These are phyloP conservation scores for Melinaea marsaeus DNA, from an alignment of 2,888 invertebrate species.

Conservation along the genomic window DNA sequence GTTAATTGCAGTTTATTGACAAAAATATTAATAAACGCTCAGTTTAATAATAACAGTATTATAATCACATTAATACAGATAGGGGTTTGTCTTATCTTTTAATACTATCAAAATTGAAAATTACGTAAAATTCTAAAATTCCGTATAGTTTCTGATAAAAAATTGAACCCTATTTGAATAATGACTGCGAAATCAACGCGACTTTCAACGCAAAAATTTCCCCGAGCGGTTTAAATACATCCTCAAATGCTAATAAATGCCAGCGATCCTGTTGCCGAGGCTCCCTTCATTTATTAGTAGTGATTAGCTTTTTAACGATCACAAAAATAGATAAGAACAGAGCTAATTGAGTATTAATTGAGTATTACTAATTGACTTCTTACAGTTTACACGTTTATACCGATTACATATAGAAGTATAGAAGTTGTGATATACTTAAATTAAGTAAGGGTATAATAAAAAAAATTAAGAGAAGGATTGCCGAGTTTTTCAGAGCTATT, in stretches of 20 bases:
- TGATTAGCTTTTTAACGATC: constrained; percentile 35
- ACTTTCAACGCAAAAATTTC: constrained; percentile 33
- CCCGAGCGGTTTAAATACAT: constrained; percentile 34
- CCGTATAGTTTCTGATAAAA: background rate
- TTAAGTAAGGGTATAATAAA: no score
- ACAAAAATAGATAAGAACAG: constrained; percentile 30
- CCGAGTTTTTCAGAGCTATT: no score
- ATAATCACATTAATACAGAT: no score
- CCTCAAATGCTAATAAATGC: constrained; percentile 38
- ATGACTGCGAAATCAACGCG: constrained; percentile 34
- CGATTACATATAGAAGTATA: background rate
- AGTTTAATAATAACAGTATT: no score
- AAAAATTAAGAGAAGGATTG: no score
- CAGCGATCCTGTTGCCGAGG: constrained; percentile 34
- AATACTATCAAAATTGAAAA: no score
- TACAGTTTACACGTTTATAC: background rate
- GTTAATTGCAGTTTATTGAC: no score
- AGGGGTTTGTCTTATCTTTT: no score
- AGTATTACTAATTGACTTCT: constrained; percentile 19
- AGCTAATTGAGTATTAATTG: constrained; percentile 25
- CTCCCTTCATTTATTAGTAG: constrained; percentile 35
- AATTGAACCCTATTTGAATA: constrained; percentile 27
- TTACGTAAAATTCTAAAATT: no score
- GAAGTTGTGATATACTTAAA: background rate
- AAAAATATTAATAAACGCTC: no score